Evolutionary conservation across 1,140 invertebrate genomes (phyloP).

Genomic region (Caenorhabditis briggsae): DNA sequence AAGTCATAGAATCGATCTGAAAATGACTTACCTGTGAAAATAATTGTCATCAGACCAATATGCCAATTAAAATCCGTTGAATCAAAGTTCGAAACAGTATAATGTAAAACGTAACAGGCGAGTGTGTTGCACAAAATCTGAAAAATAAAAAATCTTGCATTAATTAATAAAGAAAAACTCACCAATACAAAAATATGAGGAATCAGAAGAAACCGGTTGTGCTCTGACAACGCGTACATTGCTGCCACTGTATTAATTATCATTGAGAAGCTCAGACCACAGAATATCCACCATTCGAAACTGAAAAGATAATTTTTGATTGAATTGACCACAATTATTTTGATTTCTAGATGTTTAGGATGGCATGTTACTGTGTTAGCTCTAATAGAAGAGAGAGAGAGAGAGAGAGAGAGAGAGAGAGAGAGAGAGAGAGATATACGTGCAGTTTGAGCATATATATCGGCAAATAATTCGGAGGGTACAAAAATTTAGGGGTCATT

Average conservation of each 20-base stretch:
- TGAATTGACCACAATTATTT: too few relatives aligned
- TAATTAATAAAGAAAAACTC: background rate
- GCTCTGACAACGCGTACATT: slow-evolving; percentile 43
- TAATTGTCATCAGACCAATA: slow-evolving; percentile 46
- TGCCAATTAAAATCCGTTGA: slow-evolving; percentile 42
- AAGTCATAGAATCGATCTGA: too few relatives aligned
- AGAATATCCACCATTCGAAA: slow-evolving; percentile 59
- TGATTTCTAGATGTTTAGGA: too few relatives aligned
- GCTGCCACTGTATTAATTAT: slow-evolving; percentile 50
- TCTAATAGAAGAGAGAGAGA: too few relatives aligned
- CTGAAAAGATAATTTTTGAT: background rate
- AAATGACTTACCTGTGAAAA: background rate
- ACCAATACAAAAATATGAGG: slow-evolving; percentile 29
- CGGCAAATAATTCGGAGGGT: too few relatives aligned
- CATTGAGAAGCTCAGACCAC: slow-evolving; percentile 57
- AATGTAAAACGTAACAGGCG: slow-evolving; percentile 32
- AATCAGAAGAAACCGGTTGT: slow-evolving; percentile 27
- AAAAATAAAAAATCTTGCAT: background rate
- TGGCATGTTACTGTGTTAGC: too few relatives aligned
- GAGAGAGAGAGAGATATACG: too few relatives aligned
- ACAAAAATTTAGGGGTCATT: too few relatives aligned
- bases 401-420: too few relatives aligned
- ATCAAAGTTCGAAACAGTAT: slow-evolving; percentile 26
- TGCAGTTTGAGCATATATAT: too few relatives aligned
- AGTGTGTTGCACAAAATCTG: slow-evolving; percentile 13